Evolutionary conservation across 92 coral and sea anemone species (phyloP).

Genomic region (Scolanthus callimorphus): DNA sequence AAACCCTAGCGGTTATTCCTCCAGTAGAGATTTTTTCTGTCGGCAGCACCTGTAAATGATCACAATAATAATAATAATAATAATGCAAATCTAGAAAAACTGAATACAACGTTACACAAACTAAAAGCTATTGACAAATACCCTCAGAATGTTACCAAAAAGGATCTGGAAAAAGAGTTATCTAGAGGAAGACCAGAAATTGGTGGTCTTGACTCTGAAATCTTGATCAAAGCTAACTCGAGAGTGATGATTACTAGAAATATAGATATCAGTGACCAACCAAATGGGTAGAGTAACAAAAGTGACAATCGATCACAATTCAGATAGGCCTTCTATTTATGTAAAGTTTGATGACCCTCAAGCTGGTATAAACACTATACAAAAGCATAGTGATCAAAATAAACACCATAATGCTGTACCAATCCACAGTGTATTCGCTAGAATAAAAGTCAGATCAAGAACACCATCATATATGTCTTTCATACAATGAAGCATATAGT

Average conservation of each 20-base stretch:
- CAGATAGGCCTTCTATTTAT: conserved; percentile 36
- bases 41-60: conserved; percentile 30
- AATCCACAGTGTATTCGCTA: conserved; percentile 41
- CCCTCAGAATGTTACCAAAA: conserved; percentile 16
- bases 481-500: too few relatives aligned
- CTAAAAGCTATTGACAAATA: conserved; percentile 24
- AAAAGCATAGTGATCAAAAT: conserved; percentile 11
- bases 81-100: conserved; percentile 6
- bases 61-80: too few relatives aligned
- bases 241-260: conserved; percentile 57
- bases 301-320: conserved; percentile 17
- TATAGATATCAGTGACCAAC: conserved; percentile 52
- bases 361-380: conserved; percentile 40
- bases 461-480: too few relatives aligned
- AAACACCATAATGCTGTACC: conserved; percentile 61
- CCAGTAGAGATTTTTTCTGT: too few relatives aligned
- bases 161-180: conserved; percentile 14
- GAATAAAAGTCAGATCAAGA: conserved; percentile 47
- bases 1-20: too few relatives aligned
- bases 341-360: conserved; percentile 61
- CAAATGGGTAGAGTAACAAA: conserved; percentile 58
- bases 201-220: conserved; percentile 46
- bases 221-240: conserved; percentile 41
- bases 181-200: conserved; percentile 21
- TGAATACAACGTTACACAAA: conserved; percentile 12